phyloP scores from a whole-genome alignment of 2,113 vertebrate genomes.

The Centropus unirufus region DNA sequence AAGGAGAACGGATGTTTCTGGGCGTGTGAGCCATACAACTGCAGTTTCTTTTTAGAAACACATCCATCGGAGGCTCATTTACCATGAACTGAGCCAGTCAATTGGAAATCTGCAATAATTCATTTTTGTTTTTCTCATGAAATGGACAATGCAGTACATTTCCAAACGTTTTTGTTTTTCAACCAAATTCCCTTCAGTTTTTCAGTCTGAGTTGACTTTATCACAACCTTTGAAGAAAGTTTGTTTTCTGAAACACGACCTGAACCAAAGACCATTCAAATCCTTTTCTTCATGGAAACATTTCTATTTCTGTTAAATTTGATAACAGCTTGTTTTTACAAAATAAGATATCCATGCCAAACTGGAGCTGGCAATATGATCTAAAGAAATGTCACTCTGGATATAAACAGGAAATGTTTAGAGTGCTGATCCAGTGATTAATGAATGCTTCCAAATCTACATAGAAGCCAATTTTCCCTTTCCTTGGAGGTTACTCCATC shows the following conservation, averaged over 20 bases:
- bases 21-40: neutral
- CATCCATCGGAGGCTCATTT: neutral
- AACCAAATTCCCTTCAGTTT: neutral
- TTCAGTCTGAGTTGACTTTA: neutral
- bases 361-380: slow-evolving; percentile 40
- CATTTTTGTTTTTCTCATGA: neutral
- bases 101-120: neutral
- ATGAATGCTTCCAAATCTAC: slow-evolving; percentile 46
- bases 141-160: neutral
- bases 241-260: neutral
- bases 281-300: slow-evolving; percentile 15
- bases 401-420: slow-evolving; percentile 73
- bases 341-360: slow-evolving; percentile 23
- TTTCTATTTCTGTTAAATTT: slow-evolving; percentile 34
- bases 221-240: neutral
- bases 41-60: slow-evolving; percentile 4
- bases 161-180: neutral
- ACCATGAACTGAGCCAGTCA: neutral
- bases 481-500: slow-evolving; percentile 44
- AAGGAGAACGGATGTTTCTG: neutral
- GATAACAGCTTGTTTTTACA: slow-evolving; percentile 60
- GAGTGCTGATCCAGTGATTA: slow-evolving; percentile 61
- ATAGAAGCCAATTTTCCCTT: slow-evolving; percentile 48
- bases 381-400: slow-evolving; percentile 54
- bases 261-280: neutral